Evolutionary conservation across 2,797 vertebrate genomes (phyloP).

Genomic region (Mastacembelus armatus): DNA sequence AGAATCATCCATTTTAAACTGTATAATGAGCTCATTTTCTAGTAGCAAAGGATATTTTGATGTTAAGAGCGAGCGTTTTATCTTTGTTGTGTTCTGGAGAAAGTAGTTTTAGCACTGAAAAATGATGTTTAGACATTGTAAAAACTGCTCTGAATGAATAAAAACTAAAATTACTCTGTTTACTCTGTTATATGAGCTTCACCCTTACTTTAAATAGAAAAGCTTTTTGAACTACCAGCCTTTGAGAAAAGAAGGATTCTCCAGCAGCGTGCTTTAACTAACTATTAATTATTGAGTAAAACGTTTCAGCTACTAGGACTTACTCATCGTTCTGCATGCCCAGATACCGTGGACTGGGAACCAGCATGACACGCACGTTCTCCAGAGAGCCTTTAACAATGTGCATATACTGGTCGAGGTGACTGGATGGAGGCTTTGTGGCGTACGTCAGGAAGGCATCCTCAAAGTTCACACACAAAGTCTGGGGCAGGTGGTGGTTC

Average conservation of each 20-base stretch:
- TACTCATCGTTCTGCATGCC: slow-evolving; percentile 98
- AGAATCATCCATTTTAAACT: slow-evolving; percentile 2
- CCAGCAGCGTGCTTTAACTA: too few relatives aligned
- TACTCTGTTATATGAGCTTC: background rate
- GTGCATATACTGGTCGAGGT: slow-evolving; percentile 98
- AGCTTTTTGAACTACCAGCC: background rate
- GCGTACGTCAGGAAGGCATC: slow-evolving; percentile 97
- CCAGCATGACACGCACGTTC: slow-evolving; percentile 98
- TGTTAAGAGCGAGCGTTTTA: slow-evolving; percentile 1
- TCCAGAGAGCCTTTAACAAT: slow-evolving; percentile 97
- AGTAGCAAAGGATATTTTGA: background rate
- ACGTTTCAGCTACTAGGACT: slow-evolving; percentile 62
- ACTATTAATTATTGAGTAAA: background rate
- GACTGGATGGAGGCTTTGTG: slow-evolving; percentile 98
- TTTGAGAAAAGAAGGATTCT: background rate
- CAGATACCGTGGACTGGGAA: slow-evolving; percentile 95
- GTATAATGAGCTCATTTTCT: slow-evolving; percentile 14
- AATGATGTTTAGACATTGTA: slow-evolving; percentile 14
- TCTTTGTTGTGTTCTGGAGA: background rate
- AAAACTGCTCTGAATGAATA: slow-evolving; percentile 30
- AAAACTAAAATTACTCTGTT: background rate
- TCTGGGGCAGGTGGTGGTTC: slow-evolving; percentile 97
- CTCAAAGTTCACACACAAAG: slow-evolving; percentile 95
- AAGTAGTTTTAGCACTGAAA: background rate
- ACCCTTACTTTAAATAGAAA: background rate